Conservation (phyloP, 2,113 vertebrate species). For the Poecilia latipinna region DNA sequence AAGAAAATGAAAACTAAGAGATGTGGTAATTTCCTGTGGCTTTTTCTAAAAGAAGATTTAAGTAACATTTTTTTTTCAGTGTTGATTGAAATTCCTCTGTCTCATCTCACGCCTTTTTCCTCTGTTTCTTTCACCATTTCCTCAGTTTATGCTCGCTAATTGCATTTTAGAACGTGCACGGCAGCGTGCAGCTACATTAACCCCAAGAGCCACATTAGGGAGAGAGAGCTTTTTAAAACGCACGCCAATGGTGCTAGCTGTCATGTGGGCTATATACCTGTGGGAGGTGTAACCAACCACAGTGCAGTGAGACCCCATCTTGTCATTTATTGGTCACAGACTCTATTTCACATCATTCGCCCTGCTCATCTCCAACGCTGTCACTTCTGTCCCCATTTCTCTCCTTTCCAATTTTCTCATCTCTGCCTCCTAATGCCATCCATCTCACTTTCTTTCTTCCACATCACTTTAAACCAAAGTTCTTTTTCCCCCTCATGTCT, state of each 20-base stretch:
- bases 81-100: constrained; percentile 53
- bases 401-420: constrained; percentile 48
- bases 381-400: constrained; percentile 35
- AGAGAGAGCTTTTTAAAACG: constrained; percentile 61
- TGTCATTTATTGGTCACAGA: constrained; percentile 70
- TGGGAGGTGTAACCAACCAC: constrained; percentile 71
- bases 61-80: constrained; percentile 16
- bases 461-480: constrained; percentile 25
- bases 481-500: constrained; percentile 19
- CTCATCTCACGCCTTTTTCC: constrained; percentile 18
- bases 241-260: constrained; percentile 41
- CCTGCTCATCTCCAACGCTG: constrained; percentile 35
- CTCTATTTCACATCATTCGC: constrained; percentile 41
- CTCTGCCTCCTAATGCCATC: constrained; percentile 13
- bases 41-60: constrained; percentile 28
- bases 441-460: constrained; percentile 30
- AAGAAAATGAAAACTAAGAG: constrained; percentile 43
- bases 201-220: constrained; percentile 60
- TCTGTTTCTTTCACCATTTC: constrained; percentile 29
- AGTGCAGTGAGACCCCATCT: constrained; percentile 57
- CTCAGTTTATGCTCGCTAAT: constrained; percentile 64
- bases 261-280: constrained; percentile 65
- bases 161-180: constrained; percentile 52
- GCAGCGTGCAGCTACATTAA: constrained; percentile 61
- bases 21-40: constrained; percentile 19